Percentiles rank a stretch among this genome's conserved stretches.
Conservation (phyloP, 1,140 invertebrate genomes). For the Ips nitidus region DNA sequence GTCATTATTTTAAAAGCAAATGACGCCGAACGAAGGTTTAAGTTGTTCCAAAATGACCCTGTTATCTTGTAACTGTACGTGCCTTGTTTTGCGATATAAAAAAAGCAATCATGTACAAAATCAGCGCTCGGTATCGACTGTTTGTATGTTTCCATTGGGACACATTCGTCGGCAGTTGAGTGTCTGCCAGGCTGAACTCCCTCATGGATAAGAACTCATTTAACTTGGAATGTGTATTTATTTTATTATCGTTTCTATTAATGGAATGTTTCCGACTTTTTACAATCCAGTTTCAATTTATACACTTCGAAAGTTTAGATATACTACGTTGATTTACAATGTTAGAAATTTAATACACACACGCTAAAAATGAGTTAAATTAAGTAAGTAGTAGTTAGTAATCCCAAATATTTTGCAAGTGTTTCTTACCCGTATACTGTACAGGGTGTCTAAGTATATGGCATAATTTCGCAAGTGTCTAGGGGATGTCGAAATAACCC, state of each 20-base stretch:
- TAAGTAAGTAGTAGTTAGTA: neutral
- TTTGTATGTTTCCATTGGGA: conserved; percentile 53
- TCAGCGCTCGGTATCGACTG: conserved; percentile 52
- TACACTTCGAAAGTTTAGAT: neutral
- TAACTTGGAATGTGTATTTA: conserved; percentile 55
- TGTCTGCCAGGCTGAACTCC: conserved; percentile 42
- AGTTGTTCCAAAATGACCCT: conserved; percentile 50
- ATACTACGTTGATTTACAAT: neutral
- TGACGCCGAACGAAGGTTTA: conserved; percentile 51
- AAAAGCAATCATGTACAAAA: conserved; percentile 55
- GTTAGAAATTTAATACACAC: neutral
- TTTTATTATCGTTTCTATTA: conserved; percentile 52
- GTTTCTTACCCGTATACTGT: no score
- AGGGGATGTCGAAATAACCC: no score
- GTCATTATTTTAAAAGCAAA: conserved; percentile 50
- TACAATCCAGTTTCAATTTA: conserved; percentile 5
- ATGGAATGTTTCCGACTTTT: conserved; percentile 48
- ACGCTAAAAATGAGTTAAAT: neutral
- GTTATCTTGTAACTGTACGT: conserved; percentile 52
- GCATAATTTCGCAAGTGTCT: no score
- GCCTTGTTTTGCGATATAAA: conserved; percentile 53
- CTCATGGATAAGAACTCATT: conserved; percentile 52
- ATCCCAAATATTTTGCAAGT: no score
- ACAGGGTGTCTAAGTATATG: no score
- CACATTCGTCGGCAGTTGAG: conserved; percentile 50